Conservation (phyloP, 37 sponge, comb jelly and placozoan species). For the Bolinopsis microptera region DNA sequence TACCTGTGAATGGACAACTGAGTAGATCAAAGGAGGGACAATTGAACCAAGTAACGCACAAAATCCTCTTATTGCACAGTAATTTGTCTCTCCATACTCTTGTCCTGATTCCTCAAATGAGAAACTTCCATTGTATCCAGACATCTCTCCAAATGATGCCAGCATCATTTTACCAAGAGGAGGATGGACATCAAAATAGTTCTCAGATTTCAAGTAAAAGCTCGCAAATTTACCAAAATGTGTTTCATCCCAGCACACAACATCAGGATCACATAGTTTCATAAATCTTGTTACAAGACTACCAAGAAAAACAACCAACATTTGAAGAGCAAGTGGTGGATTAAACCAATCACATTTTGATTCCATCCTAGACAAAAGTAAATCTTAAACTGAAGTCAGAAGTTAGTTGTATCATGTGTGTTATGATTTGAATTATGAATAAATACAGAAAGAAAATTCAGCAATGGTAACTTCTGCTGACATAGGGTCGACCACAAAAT, state of each 20-base stretch:
- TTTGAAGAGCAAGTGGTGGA: not conserved
- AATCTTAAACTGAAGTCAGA: no score
- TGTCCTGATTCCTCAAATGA: slow-evolving; percentile 87
- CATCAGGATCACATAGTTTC: slow-evolving; percentile 74
- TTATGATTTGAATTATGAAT: no score
- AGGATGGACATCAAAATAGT: slow-evolving; percentile 97
- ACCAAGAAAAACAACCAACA: slow-evolving; percentile 65
- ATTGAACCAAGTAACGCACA: not conserved
- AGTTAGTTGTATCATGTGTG: no score
- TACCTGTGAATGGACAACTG: not conserved
- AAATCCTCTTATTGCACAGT: slow-evolving; percentile 13
- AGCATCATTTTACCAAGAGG: slow-evolving; percentile 97
- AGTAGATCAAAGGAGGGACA: not conserved
- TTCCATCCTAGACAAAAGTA: not conserved
- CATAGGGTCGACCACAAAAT: no score
- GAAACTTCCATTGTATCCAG: slow-evolving; percentile 92
- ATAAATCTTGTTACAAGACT: slow-evolving; percentile 77
- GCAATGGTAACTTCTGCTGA: no score
- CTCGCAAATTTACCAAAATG: slow-evolving; percentile 99
- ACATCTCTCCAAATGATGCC: slow-evolving; percentile 80
- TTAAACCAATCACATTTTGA: not conserved
- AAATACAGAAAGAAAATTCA: no score
- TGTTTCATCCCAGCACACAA: slow-evolving; percentile 98
- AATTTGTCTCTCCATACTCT: slow-evolving; percentile 86
- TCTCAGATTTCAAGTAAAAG: slow-evolving; percentile 88